Evolutionary conservation across 1,140 invertebrate genomes (phyloP).

Genomic region (Sitodiplosis mosellana): DNA sequence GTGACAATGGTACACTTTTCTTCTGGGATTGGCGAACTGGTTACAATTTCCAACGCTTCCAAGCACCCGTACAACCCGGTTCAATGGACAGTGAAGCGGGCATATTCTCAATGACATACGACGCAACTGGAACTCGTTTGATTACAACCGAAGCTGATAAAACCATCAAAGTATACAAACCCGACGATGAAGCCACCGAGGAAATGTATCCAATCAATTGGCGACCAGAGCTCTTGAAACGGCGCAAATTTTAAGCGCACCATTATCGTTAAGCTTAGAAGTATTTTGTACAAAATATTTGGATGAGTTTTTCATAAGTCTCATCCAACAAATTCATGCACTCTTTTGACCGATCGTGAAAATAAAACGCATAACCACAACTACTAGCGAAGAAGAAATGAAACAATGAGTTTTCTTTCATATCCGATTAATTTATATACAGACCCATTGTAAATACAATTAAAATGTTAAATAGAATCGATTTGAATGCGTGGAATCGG

Average conservation of each 20-base stretch:
- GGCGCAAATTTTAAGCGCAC: slow-evolving; percentile 58
- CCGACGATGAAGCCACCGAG: slow-evolving; percentile 90
- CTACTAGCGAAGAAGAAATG: too few relatives aligned
- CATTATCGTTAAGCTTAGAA: too few relatives aligned
- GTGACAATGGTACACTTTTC: slow-evolving; percentile 95
- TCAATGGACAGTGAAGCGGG: slow-evolving; percentile 98
- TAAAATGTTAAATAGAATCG: too few relatives aligned
- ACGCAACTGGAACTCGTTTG: slow-evolving; percentile 79
- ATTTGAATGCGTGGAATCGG: too few relatives aligned
- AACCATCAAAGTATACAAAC: slow-evolving; percentile 98
- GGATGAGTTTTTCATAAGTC: not conserved
- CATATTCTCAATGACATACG: slow-evolving; percentile 89
- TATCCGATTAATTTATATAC: too few relatives aligned
- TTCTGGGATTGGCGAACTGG: slow-evolving; percentile 99
- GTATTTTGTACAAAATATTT: not conserved
- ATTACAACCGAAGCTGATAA: slow-evolving; percentile 98
- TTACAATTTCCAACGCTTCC: slow-evolving; percentile 85
- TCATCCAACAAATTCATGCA: too few relatives aligned
- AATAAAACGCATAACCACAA: too few relatives aligned
- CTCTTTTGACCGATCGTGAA: too few relatives aligned
- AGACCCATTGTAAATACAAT: too few relatives aligned
- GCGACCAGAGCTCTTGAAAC: slow-evolving; percentile 86
- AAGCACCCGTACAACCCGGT: slow-evolving; percentile 92
- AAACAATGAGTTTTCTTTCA: too few relatives aligned
- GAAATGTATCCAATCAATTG: slow-evolving; percentile 94